phyloP scores from a whole-genome alignment of 2,888 invertebrate species.

The Lordiphosa andalusiaca region DNA sequence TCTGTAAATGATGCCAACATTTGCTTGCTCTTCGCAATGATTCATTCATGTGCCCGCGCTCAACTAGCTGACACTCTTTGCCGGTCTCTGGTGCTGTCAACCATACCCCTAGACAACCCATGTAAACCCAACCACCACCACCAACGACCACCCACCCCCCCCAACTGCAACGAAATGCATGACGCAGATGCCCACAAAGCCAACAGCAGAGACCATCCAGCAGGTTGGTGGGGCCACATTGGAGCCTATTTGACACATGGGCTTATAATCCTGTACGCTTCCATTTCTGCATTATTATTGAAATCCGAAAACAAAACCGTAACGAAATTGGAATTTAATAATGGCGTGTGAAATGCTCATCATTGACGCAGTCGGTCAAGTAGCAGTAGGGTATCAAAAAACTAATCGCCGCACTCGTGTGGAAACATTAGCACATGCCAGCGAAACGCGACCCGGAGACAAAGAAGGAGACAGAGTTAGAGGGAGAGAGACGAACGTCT shows the following conservation, averaged over 20 bases:
- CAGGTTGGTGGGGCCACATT: background rate
- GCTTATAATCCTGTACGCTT: constrained; percentile 1
- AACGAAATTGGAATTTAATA: constrained; percentile 33
- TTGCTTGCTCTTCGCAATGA: constrained; percentile 54
- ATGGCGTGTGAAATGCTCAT: constrained; percentile 43
- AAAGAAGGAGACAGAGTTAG: background rate
- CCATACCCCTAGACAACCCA: background rate
- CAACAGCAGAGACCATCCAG: constrained; percentile 26
- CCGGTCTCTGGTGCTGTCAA: constrained; percentile 17
- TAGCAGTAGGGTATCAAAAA: constrained; percentile 41
- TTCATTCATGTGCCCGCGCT: constrained; percentile 62
- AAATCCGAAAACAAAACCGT: constrained; percentile 34
- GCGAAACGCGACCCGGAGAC: constrained; percentile 38
- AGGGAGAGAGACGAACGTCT: background rate
- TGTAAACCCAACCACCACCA: constrained; percentile 4
- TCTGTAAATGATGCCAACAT: constrained; percentile 65
- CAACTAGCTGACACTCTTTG: constrained; percentile 28
- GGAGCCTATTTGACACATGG: constrained; percentile 37
- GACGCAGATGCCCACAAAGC: constrained; percentile 62
- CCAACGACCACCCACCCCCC: no score
- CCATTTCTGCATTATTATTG: constrained; percentile 9
- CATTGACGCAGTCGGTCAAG: constrained; percentile 37
- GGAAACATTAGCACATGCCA: constrained; percentile 50
- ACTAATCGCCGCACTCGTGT: constrained; percentile 36
- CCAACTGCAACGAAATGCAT: constrained; percentile 59